These are phyloP conservation scores for Abramis brama DNA, from an alignment of 2,113 vertebrate genomes.

Conservation along the genomic window DNA sequence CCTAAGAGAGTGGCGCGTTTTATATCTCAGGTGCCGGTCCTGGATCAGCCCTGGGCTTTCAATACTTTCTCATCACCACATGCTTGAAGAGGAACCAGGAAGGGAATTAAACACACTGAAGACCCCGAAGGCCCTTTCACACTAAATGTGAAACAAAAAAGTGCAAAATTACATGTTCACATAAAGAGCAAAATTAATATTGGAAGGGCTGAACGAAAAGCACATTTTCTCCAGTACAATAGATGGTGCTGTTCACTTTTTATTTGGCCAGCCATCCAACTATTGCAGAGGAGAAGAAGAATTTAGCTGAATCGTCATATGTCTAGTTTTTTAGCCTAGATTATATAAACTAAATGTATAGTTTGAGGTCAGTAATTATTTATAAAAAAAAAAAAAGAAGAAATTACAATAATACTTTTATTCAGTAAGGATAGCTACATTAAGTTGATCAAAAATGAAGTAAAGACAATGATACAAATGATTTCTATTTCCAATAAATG, in stretches of 20 bases:
- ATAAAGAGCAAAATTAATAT: neutral
- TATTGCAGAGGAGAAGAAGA: neutral
- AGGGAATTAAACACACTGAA: slow-evolving; percentile 10
- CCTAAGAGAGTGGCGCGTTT: slow-evolving; percentile 36
- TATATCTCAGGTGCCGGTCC: slow-evolving; percentile 25
- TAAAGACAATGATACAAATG: neutral
- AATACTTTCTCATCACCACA: slow-evolving; percentile 42
- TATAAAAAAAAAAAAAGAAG: too few relatives aligned
- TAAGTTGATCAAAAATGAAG: neutral
- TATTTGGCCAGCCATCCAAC: too few relatives aligned
- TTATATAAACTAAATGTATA: too few relatives aligned
- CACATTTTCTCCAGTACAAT: neutral
- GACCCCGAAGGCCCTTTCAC: neutral
- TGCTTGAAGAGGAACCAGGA: slow-evolving; percentile 27
- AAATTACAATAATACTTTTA: neutral
- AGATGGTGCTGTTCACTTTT: neutral
- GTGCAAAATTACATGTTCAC: neutral
- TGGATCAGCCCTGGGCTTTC: slow-evolving; percentile 34
- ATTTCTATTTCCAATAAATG: neutral
- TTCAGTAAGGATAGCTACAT: neutral
- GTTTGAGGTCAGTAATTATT: neutral
- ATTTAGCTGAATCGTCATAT: neutral
- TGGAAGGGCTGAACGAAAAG: neutral
- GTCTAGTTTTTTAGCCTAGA: too few relatives aligned
- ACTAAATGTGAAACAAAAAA: neutral